Percentiles rank a stretch among this genome's conserved stretches.
Evolutionary conservation across 2,888 invertebrate genomes (phyloP).

Genomic region (Nomada hirtipes): DNA sequence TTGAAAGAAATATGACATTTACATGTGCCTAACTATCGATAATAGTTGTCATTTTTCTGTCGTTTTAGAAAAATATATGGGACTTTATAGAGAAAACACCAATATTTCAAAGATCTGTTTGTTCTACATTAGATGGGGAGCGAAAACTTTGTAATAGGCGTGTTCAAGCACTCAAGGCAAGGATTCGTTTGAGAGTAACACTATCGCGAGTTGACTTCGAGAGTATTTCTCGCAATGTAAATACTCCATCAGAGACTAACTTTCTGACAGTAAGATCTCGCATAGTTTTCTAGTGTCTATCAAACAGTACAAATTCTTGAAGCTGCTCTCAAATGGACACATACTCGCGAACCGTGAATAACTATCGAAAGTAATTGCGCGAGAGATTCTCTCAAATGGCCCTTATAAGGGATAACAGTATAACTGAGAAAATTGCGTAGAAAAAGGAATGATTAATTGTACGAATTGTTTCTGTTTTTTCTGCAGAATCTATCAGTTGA

Average conservation of each 20-base stretch:
- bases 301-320: too few species aligned
- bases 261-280: too few species aligned
- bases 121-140: conserved; percentile 36
- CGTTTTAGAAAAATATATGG: conserved; percentile 38
- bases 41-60: not conserved
- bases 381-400: too few species aligned
- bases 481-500: conserved; percentile 36
- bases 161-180: conserved; percentile 7
- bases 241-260: too few species aligned
- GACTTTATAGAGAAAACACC: conserved; percentile 34
- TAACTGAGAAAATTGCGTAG: not conserved
- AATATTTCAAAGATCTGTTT: conserved; percentile 16
- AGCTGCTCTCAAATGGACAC: too few species aligned
- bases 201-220: too few species aligned
- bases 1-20: not conserved
- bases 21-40: not conserved
- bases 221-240: too few species aligned
- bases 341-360: too few species aligned
- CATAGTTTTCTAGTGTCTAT: too few species aligned
- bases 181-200: too few species aligned
- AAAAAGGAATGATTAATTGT: not conserved
- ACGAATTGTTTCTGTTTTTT: not conserved
- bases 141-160: conserved; percentile 37
- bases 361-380: too few species aligned
- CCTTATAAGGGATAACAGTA: not conserved